A percentile compares a stretch with the other conserved stretches of the same genome.
phyloP scores from a whole-genome alignment of 92 coral and sea anemone species.

The Heliopora coerulea region DNA sequence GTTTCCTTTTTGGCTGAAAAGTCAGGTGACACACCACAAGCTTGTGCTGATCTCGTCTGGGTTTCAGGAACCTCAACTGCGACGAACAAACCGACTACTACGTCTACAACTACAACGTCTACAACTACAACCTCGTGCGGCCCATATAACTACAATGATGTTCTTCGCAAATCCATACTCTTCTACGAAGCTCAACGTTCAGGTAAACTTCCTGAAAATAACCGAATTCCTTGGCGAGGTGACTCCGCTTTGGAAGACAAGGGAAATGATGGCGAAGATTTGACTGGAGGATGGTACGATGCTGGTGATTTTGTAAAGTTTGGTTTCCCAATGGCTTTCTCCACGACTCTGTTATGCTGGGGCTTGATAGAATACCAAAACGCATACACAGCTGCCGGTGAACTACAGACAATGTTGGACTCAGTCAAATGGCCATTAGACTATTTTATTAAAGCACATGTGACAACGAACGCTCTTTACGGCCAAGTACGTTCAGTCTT shows the following conservation, averaged over 20 bases:
- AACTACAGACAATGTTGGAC: slow-evolving; percentile 60
- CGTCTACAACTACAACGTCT: slow-evolving; percentile 16
- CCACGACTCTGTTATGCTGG: slow-evolving; percentile 81
- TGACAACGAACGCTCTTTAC: slow-evolving; percentile 66
- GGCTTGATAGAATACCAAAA: slow-evolving; percentile 72
- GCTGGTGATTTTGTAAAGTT: slow-evolving; percentile 49
- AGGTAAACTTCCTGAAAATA: slow-evolving; percentile 74
- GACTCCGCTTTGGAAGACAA: slow-evolving; percentile 77
- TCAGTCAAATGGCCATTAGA: slow-evolving; percentile 85
- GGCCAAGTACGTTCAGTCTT: slow-evolving; percentile 82
- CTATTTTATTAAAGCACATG: slow-evolving; percentile 91
- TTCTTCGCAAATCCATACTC: slow-evolving; percentile 72
- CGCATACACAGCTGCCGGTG: slow-evolving; percentile 80
- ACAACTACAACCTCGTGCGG: slow-evolving; percentile 25
- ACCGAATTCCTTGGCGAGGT: slow-evolving; percentile 85
- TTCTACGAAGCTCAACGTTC: slow-evolving; percentile 97
- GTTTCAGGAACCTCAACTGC: slow-evolving; percentile 27
- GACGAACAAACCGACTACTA: slow-evolving; percentile 8
- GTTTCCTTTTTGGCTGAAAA: background rate
- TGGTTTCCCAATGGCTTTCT: slow-evolving; percentile 42
- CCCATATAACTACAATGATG: slow-evolving; percentile 53
- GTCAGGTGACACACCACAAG: slow-evolving; percentile 6
- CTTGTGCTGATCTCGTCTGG: background rate
- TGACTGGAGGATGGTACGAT: slow-evolving; percentile 51
- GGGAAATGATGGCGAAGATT: slow-evolving; percentile 47